Conservation (phyloP, 2,113 vertebrate species). For the Australoheros scitulus region DNA sequence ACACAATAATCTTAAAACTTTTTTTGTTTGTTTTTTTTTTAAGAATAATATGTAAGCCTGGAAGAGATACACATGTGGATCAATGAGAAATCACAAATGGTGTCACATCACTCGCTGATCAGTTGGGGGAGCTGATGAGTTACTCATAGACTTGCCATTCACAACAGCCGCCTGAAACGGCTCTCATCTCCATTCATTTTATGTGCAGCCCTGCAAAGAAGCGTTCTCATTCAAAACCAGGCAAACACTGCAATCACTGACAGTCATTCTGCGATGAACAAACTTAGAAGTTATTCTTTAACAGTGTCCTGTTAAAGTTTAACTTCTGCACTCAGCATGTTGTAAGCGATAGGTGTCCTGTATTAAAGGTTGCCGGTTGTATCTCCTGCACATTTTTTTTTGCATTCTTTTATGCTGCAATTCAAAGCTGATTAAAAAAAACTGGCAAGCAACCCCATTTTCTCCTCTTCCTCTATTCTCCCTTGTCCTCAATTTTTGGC, state of each 20-base stretch:
- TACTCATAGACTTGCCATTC: slow-evolving; percentile 40
- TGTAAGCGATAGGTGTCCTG: background rate
- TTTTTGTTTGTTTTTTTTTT: no score
- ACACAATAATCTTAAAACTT: background rate
- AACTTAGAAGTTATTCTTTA: background rate
- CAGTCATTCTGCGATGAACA: background rate
- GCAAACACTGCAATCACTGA: background rate
- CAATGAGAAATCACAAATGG: background rate
- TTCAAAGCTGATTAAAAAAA: slow-evolving; percentile 34
- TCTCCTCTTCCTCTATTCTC: background rate
- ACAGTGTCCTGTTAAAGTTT: background rate
- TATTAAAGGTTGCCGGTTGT: background rate
- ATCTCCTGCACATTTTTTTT: background rate
- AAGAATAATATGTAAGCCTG: no score
- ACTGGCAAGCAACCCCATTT: background rate
- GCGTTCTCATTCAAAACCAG: slow-evolving; percentile 36
- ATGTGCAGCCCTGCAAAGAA: slow-evolving; percentile 4
- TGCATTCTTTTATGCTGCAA: background rate
- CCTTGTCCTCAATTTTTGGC: background rate
- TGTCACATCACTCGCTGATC: background rate
- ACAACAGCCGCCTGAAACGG: slow-evolving; percentile 33
- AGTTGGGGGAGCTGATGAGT: slow-evolving; percentile 34
- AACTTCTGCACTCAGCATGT: background rate
- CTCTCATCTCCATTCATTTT: slow-evolving; percentile 52
- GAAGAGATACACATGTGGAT: no score